These are phyloP conservation scores for Pollenia angustigena DNA, from an alignment of 2,888 invertebrate species.

Conservation along the genomic window DNA sequence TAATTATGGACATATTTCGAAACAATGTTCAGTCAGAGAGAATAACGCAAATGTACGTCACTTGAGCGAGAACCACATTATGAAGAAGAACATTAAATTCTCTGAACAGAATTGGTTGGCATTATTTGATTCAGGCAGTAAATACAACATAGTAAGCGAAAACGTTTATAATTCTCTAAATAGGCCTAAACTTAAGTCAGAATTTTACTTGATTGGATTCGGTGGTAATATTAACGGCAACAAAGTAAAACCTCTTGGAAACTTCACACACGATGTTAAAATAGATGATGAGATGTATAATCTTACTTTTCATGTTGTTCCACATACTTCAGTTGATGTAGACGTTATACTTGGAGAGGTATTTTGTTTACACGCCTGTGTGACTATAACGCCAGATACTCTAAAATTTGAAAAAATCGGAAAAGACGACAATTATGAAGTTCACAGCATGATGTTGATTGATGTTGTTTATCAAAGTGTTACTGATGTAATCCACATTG, in stretches of 20 bases:
- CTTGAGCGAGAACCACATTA: conserved; percentile 43
- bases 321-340: conserved; percentile 6
- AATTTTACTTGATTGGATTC: conserved; percentile 58
- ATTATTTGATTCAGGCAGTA: conserved; percentile 66
- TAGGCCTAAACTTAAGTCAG: conserved; percentile 33
- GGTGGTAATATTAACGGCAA: conserved; percentile 26
- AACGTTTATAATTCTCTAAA: conserved; percentile 34
- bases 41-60: conserved; percentile 35
- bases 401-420: conserved; percentile 32
- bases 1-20: conserved; percentile 54
- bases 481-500: conserved; percentile 30
- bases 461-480: neutral
- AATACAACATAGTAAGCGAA: conserved; percentile 58
- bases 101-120: conserved; percentile 2
- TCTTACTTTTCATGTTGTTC: conserved; percentile 55
- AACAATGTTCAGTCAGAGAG: conserved; percentile 42
- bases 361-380: conserved; percentile 36
- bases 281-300: conserved; percentile 32
- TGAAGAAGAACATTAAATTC: conserved; percentile 43
- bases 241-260: conserved; percentile 57
- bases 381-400: conserved; percentile 26
- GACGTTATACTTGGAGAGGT: conserved; percentile 45
- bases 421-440: neutral
- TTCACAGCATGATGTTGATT: conserved; percentile 17
- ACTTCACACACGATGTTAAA: conserved; percentile 33